A percentile compares a stretch with the other conserved stretches of the same genome.
phyloP scores from a whole-genome alignment of 2,888 invertebrate genomes.

The Leptopilina syphax region DNA sequence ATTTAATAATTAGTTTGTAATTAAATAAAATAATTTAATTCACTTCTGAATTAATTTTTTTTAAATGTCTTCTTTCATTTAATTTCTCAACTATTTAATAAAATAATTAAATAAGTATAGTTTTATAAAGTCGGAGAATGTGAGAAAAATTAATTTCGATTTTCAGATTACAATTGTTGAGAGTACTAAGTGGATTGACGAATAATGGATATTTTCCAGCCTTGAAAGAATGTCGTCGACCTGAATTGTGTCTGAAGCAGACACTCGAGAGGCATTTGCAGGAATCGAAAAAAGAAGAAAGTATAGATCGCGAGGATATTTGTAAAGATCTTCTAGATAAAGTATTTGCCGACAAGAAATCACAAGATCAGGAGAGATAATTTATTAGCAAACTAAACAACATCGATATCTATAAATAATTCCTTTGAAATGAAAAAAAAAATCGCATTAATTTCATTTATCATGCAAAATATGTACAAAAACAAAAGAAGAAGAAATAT shows the following conservation, averaged over 20 bases:
- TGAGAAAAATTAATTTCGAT: not conserved
- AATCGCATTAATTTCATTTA: constrained; percentile 14
- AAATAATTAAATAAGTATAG: too few relatives aligned
- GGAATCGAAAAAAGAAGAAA: constrained; percentile 67
- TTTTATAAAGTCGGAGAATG: too few relatives aligned
- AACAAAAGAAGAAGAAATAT: not conserved
- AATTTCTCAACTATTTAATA: too few relatives aligned
- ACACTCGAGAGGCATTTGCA: constrained; percentile 67
- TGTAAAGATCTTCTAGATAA: constrained; percentile 67
- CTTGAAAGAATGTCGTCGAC: constrained; percentile 69
- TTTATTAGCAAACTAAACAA: not conserved
- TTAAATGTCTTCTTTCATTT: too few relatives aligned
- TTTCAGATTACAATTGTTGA: constrained; percentile 70
- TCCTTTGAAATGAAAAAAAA: not conserved
- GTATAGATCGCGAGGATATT: constrained; percentile 66
- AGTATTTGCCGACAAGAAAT: constrained; percentile 67
- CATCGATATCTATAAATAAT: too few relatives aligned
- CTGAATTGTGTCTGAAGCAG: constrained; percentile 68
- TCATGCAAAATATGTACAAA: constrained; percentile 13
- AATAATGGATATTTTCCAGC: constrained; percentile 69
- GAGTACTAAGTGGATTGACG: constrained; percentile 67
- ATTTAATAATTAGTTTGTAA: too few relatives aligned
- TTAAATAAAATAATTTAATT: too few relatives aligned
- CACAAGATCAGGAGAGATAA: constrained; percentile 68
- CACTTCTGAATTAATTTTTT: too few relatives aligned